phyloP scores from a whole-genome alignment of 2,888 invertebrate species.

The Poecilus cupreus region DNA sequence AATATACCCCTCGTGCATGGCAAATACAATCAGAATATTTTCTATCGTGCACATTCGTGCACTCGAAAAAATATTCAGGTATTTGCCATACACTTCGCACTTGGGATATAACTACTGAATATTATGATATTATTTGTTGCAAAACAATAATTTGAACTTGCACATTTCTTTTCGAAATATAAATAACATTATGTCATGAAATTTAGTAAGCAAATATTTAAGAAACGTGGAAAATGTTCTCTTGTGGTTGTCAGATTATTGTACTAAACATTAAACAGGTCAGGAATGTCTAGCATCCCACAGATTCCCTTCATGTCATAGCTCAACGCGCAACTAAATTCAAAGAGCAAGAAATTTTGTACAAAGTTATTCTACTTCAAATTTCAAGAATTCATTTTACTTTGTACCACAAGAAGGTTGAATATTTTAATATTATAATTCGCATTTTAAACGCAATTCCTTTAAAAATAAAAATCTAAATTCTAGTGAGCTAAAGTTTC shows the following conservation, averaged over 20 bases:
- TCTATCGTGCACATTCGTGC: too few relatives aligned
- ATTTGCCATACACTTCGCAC: too few relatives aligned
- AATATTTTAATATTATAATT: too few relatives aligned
- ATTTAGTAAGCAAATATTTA: slow-evolving; percentile 4
- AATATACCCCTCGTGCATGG: too few relatives aligned
- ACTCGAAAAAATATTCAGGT: too few relatives aligned
- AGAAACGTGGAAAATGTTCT: slow-evolving; percentile 36
- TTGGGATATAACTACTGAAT: too few relatives aligned
- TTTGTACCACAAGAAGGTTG: background rate
- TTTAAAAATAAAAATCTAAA: background rate
- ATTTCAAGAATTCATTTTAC: background rate
- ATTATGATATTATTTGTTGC: too few relatives aligned
- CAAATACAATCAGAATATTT: too few relatives aligned
- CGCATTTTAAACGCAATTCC: too few relatives aligned
- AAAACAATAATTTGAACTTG: too few relatives aligned
- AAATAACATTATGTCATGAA: background rate
- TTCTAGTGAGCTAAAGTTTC: too few relatives aligned
- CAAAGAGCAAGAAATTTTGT: background rate
- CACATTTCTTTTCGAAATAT: background rate
- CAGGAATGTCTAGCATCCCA: slow-evolving; percentile 21
- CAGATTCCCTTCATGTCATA: slow-evolving; percentile 19
- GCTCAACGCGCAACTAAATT: background rate
- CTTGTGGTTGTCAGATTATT: slow-evolving; percentile 11
- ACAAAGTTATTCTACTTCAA: background rate
- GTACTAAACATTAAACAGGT: background rate